These are phyloP conservation scores for Drosophila ezoana DNA, from an alignment of 2,888 invertebrate genomes.

Conservation along the genomic window DNA sequence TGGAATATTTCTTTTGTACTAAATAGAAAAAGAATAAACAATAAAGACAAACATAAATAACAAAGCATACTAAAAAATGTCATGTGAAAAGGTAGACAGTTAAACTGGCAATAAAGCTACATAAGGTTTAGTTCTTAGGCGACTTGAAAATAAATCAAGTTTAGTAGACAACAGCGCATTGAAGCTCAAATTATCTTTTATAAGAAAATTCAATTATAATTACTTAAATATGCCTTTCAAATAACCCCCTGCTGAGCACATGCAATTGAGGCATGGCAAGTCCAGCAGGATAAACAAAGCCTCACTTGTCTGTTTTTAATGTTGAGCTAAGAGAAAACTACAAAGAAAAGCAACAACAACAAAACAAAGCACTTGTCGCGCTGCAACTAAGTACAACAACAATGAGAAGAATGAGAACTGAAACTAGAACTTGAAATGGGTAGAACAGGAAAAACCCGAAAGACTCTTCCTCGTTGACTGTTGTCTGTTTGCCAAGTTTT, in stretches of 20 bases:
- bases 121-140: background rate
- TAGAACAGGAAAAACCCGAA: conserved; percentile 41
- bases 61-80: no score
- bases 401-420: conserved; percentile 18
- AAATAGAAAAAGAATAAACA: background rate
- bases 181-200: background rate
- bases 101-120: no score
- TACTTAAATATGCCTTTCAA: background rate
- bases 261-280: background rate
- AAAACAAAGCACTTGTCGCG: conserved; percentile 27
- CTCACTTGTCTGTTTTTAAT: conserved; percentile 18
- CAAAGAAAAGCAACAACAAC: conserved; percentile 17
- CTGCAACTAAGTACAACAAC: conserved; percentile 16
- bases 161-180: no score
- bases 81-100: background rate
- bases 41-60: background rate
- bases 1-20: background rate
- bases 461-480: conserved; percentile 51
- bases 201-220: background rate
- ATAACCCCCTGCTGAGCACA: background rate
- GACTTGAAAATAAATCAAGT: no score
- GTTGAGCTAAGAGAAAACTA: conserved; percentile 9
- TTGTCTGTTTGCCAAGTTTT: conserved; percentile 55
- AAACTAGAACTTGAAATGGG: conserved; percentile 40
- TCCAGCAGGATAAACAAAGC: background rate